Conservation (phyloP, 2,113 vertebrate species). For the Petromus typicus region DNA sequence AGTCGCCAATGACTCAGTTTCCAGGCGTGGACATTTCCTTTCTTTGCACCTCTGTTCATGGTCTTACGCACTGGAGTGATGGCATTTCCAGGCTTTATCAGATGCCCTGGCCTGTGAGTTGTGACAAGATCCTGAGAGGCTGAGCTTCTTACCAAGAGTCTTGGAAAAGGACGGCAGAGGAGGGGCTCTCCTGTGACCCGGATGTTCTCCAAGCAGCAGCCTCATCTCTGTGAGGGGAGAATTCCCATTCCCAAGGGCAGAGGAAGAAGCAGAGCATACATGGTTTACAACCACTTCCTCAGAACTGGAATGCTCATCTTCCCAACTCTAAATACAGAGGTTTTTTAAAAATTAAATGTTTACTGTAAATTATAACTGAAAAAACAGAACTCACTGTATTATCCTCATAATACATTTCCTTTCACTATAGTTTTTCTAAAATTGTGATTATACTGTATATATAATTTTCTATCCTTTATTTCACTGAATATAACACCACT, state of each 20-base stretch:
- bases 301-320: neutral
- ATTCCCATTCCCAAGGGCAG: neutral
- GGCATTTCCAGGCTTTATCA: neutral
- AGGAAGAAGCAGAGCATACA: neutral
- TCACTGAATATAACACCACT: neutral
- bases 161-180: neutral
- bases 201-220: neutral
- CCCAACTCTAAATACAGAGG: neutral
- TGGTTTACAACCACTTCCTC: neutral
- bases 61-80: neutral
- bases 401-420: neutral
- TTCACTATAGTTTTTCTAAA: neutral
- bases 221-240: neutral
- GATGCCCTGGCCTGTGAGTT: neutral
- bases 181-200: neutral
- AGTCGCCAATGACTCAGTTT: neutral
- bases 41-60: neutral
- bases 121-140: neutral
- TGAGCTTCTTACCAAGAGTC: neutral
- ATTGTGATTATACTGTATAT: neutral
- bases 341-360: neutral
- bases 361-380: neutral
- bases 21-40: neutral
- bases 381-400: neutral
- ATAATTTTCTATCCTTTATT: neutral